Evolutionary conservation across 2,888 invertebrate species (phyloP), one percentile per base, ranked within the genome.

Genomic region (Tenthredo livida): DNA sequence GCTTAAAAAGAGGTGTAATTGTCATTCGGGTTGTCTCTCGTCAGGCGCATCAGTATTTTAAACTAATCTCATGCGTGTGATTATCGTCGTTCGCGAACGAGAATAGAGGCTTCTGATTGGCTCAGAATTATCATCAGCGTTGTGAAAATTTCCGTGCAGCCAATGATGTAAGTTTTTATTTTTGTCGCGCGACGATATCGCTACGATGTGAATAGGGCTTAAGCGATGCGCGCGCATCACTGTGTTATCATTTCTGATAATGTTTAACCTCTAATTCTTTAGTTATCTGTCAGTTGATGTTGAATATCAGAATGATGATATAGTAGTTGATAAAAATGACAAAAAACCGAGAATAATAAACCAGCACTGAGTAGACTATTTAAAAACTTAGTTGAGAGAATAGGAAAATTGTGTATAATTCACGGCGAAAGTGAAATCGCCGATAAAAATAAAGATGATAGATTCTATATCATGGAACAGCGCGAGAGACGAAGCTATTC

Each of bases 401-500:
- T 25, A 61, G 12, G 9, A 21, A 25, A 54, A 61, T 25, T 5
- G 4, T 12, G 10, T 25, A 61, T 10, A 61, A 25, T 12, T 12
- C 3, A 9, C 21, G 10, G 21, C 9, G 15, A n/a, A 37, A 73
- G 37, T 29, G 15, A 67, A 25, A 33, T 67, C 67, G 67, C 6
- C 29, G 5, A 1, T 25, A 25, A 43, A 25, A 47, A 77, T 90
- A 86, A 93, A 90, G 86, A 93, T 93, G 93, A 91, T 93, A 80
- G 93, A 93, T 85, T 88, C 92, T 3, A 87, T 91, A 29, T 88
- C 86, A 37, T 93, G 93, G 93, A 89, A 88, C 58, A 86, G 89
- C 2, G 90, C 89, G 84, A 91, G 91, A 72, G 93, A 93, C 85
- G 92, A 92, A 84, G 90, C 90, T 17, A 90, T 93, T 67, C 89